Evolutionary conservation across 2,113 vertebrate species (phyloP).

Genomic region (Microcebus ravelobensis): DNA sequence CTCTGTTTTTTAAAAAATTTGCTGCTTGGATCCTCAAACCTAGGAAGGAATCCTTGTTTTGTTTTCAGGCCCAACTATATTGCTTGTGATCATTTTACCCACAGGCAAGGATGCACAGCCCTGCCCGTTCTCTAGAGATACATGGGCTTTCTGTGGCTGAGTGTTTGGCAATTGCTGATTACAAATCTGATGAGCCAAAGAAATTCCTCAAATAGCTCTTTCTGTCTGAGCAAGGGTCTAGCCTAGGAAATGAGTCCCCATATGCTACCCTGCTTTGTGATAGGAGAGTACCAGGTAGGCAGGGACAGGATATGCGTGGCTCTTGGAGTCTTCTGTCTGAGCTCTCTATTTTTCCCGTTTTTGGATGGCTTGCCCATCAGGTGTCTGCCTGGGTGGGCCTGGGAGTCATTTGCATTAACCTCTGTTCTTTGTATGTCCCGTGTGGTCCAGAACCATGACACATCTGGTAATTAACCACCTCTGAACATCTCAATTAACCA

Average conservation of each 20-base stretch:
- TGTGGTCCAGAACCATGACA: slow-evolving; percentile 51
- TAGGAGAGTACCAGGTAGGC: not conserved
- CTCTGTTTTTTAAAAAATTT: not conserved
- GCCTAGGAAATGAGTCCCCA: slow-evolving; percentile 12
- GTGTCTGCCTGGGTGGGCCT: slow-evolving; percentile 51
- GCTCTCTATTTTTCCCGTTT: slow-evolving; percentile 41
- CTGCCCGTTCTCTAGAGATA: not conserved
- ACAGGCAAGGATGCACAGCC: not conserved
- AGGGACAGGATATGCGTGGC: not conserved
- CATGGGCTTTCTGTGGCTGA: not conserved
- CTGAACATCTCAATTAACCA: slow-evolving; percentile 65
- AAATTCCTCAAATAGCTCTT: slow-evolving; percentile 60
- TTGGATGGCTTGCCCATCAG: slow-evolving; percentile 63
- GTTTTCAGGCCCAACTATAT: not conserved
- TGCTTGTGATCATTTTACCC: not conserved
- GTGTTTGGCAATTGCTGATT: slow-evolving; percentile 38
- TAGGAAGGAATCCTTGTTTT: not conserved
- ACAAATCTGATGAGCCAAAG: slow-evolving; percentile 44
- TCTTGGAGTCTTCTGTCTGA: slow-evolving; percentile 9
- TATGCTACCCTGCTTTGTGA: not conserved
- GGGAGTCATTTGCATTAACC: slow-evolving; percentile 67
- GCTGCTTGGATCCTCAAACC: not conserved
- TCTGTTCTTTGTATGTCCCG: slow-evolving; percentile 49
- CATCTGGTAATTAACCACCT: slow-evolving; percentile 51
- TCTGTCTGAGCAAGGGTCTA: not conserved